These are phyloP conservation scores for Procambarus virginalis DNA, from an alignment of 1,140 invertebrate species.

Conservation along the genomic window DNA sequence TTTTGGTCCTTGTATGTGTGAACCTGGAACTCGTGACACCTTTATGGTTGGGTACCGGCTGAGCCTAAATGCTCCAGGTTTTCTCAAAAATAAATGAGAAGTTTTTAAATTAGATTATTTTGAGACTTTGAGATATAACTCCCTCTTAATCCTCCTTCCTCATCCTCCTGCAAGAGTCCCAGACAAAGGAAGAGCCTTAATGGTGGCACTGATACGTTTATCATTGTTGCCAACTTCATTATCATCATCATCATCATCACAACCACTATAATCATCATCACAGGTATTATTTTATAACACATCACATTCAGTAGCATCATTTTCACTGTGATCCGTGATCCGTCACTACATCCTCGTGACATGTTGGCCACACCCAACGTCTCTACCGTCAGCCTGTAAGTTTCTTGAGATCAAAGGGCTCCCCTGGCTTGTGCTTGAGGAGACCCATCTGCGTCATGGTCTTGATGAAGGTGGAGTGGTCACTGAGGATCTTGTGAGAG, in stretches of 20 bases:
- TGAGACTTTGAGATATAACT: no score
- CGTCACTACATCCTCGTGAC: background rate
- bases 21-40: no score
- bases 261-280: background rate
- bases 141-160: no score
- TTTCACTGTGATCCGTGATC: background rate
- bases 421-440: constrained; percentile 58
- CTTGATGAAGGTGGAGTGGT: constrained; percentile 55
- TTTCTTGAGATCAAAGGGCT: constrained; percentile 45
- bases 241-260: background rate
- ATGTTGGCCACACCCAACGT: background rate
- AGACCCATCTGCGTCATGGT: constrained; percentile 59
- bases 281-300: background rate
- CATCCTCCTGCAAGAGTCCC: no score
- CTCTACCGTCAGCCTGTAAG: constrained; percentile 6
- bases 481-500: constrained; percentile 56
- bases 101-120: no score
- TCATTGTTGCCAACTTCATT: background rate
- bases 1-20: no score
- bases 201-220: no score
- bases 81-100: no score
- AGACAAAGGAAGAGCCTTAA: no score
- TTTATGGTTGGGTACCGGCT: no score
- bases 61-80: no score
- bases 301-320: background rate